phyloP scores from a whole-genome alignment of 2,888 invertebrate species.

The Pasiphila rectangulata region DNA sequence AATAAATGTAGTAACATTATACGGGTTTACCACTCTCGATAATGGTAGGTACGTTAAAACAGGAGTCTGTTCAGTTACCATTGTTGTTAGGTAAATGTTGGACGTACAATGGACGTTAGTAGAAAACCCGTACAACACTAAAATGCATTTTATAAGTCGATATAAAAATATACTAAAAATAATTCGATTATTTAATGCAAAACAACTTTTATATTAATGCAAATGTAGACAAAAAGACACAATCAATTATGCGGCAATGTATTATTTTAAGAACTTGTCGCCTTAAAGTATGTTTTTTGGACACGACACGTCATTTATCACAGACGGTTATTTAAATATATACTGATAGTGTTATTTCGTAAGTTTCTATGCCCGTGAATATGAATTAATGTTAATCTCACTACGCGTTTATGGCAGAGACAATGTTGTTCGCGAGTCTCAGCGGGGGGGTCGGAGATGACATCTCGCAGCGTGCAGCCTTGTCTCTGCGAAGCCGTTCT shows the following conservation, averaged over 20 bases:
- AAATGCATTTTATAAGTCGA: no score
- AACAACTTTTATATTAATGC: background rate
- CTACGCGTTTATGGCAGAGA: conserved; percentile 71
- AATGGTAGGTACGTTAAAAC: no score
- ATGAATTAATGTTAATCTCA: conserved; percentile 75
- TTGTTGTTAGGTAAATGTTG: no score
- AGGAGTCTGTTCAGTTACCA: no score
- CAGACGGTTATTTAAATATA: conserved; percentile 29
- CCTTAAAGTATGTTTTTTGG: conserved; percentile 40
- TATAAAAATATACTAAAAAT: no score
- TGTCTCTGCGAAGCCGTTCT: conserved; percentile 54
- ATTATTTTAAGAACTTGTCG: conserved; percentile 28
- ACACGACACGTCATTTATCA: conserved; percentile 37
- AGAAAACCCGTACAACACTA: no score
- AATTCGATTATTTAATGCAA: no score
- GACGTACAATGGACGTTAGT: no score
- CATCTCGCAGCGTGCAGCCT: conserved; percentile 77
- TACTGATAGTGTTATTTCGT: conserved; percentile 39
- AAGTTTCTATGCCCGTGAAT: conserved; percentile 53
- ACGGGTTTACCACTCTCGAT: no score
- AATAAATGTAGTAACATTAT: no score
- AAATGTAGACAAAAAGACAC: background rate
- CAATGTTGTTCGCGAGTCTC: conserved; percentile 77
- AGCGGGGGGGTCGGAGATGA: conserved; percentile 76
- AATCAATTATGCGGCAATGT: background rate